These are phyloP conservation scores for Drosophila bunnanda DNA, from an alignment of 2,888 invertebrate species.

Conservation along the genomic window DNA sequence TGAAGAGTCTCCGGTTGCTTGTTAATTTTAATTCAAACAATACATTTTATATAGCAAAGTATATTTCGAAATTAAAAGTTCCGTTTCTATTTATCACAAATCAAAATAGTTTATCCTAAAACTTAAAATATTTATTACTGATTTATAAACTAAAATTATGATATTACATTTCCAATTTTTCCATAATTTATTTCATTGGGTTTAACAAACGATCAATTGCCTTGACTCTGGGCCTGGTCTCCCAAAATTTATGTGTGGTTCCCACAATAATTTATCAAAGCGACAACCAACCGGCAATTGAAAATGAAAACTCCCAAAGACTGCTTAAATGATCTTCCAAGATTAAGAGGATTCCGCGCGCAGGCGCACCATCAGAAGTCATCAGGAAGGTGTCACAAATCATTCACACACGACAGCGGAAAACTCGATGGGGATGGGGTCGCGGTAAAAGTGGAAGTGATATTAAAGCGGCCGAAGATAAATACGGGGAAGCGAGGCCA, in stretches of 20 bases:
- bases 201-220: constrained; percentile 4
- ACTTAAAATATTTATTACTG: not conserved
- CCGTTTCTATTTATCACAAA: not conserved
- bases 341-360: constrained; percentile 42
- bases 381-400: constrained; percentile 79
- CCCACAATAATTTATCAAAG: constrained; percentile 72
- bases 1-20: not conserved
- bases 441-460: constrained; percentile 65
- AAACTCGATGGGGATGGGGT: constrained; percentile 3
- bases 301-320: constrained; percentile 15
- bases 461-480: constrained; percentile 68
- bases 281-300: constrained; percentile 27
- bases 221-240: not conserved
- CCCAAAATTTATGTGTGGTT: constrained; percentile 48
- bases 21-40: not conserved
- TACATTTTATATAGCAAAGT: not conserved
- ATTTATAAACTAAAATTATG: too few species aligned
- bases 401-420: constrained; percentile 63
- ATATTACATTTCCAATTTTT: not conserved
- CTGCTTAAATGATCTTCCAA: constrained; percentile 26
- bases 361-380: constrained; percentile 51
- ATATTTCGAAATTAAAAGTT: not conserved
- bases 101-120: not conserved
- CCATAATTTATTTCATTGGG: not conserved
- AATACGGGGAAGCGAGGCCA: constrained; percentile 57